These are phyloP conservation scores for Dolichopus griseipennis DNA, from an alignment of 2,888 invertebrate genomes.

Conservation along the genomic window DNA sequence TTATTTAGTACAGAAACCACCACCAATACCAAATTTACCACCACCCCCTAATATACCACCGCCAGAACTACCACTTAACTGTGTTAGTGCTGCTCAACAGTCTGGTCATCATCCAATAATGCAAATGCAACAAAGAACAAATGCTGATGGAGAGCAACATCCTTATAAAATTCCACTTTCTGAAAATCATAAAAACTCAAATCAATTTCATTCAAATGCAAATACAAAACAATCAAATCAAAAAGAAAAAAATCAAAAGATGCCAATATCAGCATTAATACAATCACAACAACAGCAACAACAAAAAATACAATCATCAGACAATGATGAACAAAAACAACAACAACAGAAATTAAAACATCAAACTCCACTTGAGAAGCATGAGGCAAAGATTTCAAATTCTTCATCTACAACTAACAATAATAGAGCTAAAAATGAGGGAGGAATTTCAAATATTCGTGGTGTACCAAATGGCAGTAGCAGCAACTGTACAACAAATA, in stretches of 20 bases:
- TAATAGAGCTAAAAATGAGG: neutral
- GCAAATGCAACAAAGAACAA: constrained; percentile 28
- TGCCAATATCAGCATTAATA: neutral
- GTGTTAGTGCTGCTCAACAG: neutral
- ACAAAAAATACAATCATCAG: neutral
- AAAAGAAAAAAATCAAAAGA: neutral
- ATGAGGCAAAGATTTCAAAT: neutral
- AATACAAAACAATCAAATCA: neutral
- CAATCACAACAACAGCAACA: neutral
- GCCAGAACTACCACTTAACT: neutral
- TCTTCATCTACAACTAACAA: neutral
- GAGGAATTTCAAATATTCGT: constrained; percentile 14
- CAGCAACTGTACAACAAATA: neutral
- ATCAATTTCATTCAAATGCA: neutral
- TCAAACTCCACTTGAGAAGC: neutral
- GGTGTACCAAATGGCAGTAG: constrained; percentile 17
- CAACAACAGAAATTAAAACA: neutral
- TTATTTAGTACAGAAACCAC: constrained; percentile 15
- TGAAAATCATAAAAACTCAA: neutral
- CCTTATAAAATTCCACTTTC: constrained; percentile 10
- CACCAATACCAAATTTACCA: constrained; percentile 4
- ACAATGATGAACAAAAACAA: neutral
- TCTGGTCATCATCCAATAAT: neutral
- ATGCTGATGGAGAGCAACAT: constrained; percentile 33
- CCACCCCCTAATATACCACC: constrained; percentile 8